Evolutionary conservation across 2,797 vertebrate species (phyloP).

Genomic region (Borostomias antarcticus): DNA sequence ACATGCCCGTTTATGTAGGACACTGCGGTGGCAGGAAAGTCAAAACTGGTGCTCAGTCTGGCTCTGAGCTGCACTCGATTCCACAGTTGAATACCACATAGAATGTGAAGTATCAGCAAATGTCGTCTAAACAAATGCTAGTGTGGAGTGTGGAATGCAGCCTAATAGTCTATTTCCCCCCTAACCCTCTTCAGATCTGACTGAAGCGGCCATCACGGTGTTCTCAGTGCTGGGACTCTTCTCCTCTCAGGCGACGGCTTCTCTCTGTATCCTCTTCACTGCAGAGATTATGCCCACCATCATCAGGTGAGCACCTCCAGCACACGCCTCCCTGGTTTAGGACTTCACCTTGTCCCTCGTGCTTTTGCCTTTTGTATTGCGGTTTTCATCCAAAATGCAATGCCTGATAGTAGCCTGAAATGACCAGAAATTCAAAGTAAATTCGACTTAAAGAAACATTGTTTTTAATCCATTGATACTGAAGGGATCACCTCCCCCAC

Average conservation of each 20-base stretch:
- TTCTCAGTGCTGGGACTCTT: slow-evolving; percentile 89
- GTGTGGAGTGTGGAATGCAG: slow-evolving; percentile 12
- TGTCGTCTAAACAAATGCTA: slow-evolving; percentile 48
- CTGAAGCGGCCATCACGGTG: slow-evolving; percentile 81
- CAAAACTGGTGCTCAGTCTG: slow-evolving; percentile 31
- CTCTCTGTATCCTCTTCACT: slow-evolving; percentile 86
- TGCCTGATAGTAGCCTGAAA: too few species aligned
- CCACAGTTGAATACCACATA: too few species aligned
- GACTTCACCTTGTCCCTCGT: too few species aligned
- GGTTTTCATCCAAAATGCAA: too few species aligned
- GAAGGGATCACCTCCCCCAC: too few species aligned
- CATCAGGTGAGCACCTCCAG: slow-evolving; percentile 78
- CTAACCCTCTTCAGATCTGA: slow-evolving; percentile 75
- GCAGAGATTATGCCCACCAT: slow-evolving; percentile 87
- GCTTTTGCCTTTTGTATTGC: too few species aligned
- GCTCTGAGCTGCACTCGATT: slow-evolving; percentile 36
- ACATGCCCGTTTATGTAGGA: slow-evolving; percentile 48
- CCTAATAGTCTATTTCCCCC: too few species aligned
- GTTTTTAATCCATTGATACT: too few species aligned
- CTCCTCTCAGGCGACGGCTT: slow-evolving; percentile 85
- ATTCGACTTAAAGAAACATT: too few species aligned
- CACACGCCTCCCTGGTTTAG: too few species aligned
- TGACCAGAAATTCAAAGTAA: too few species aligned
- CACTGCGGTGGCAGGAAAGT: slow-evolving; percentile 66
- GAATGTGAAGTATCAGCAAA: too few species aligned